phyloP scores from a whole-genome alignment of 2,113 vertebrate species.

The Saguinus midas region DNA sequence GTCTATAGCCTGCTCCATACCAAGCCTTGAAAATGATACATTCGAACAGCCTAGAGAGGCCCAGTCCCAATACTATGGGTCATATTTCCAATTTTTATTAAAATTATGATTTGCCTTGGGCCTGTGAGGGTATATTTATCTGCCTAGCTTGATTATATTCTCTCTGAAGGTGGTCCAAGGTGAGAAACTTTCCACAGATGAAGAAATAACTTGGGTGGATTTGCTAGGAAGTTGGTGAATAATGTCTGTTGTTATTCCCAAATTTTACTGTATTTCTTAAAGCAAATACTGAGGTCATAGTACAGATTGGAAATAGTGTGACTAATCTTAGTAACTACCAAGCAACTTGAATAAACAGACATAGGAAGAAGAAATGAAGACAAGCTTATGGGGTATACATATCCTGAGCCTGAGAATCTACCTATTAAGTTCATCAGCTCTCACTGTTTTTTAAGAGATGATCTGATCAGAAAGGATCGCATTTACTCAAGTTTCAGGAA shows the following conservation, averaged over 20 bases:
- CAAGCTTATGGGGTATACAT: not conserved
- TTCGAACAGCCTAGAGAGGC: constrained; percentile 54
- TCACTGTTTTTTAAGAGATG: constrained; percentile 38
- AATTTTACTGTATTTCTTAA: constrained; percentile 50
- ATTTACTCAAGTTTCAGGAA: not conserved
- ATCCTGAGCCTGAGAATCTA: not conserved
- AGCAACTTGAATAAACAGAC: constrained; percentile 22
- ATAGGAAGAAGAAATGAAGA: not conserved
- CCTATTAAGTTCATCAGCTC: not conserved
- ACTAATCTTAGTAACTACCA: not conserved
- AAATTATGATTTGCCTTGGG: constrained; percentile 70
- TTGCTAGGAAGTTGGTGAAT: constrained; percentile 56
- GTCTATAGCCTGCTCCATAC: not conserved
- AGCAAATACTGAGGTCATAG: not conserved
- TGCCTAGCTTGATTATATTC: constrained; percentile 64
- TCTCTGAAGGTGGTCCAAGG: constrained; percentile 65
- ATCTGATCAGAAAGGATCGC: not conserved
- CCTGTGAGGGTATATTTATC: constrained; percentile 58
- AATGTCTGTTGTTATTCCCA: constrained; percentile 23
- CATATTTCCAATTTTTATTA: constrained; percentile 70
- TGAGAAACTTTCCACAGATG: constrained; percentile 68
- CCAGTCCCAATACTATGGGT: constrained; percentile 50
- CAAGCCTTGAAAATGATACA: constrained; percentile 55
- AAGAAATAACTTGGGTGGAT: constrained; percentile 52
- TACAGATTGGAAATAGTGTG: constrained; percentile 16